These are phyloP conservation scores for Gonioctena quinquepunctata DNA, from an alignment of 1,140 invertebrate genomes.

Conservation along the genomic window DNA sequence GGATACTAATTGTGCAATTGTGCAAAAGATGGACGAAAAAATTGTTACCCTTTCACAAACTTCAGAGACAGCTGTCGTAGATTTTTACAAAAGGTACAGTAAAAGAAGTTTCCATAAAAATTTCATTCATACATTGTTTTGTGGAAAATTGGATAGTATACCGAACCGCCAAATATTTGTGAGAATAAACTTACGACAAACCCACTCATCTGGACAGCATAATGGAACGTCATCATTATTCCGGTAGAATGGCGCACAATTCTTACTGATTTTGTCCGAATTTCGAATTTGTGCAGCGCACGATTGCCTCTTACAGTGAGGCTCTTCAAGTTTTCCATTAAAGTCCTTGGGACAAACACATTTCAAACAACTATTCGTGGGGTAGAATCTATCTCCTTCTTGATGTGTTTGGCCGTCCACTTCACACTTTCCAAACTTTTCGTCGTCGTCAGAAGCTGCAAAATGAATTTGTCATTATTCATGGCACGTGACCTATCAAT, in stretches of 20 bases:
- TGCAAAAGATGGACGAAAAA: no score
- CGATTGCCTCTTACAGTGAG: constrained; percentile 28
- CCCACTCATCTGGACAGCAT: constrained; percentile 34
- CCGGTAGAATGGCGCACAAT: constrained; percentile 37
- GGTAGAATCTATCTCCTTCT: constrained; percentile 36
- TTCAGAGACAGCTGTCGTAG: no score
- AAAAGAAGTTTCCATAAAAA: no score
- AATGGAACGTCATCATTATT: constrained; percentile 2
- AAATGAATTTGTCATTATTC: no score
- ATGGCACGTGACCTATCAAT: no score
- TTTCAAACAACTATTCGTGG: constrained; percentile 32
- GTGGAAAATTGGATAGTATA: no score
- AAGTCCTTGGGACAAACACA: constrained; percentile 44
- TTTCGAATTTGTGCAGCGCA: constrained; percentile 30
- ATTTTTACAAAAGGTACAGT: no score
- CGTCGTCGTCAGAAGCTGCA: no score
- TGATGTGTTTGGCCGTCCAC: constrained; percentile 33
- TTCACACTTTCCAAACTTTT: constrained; percentile 27
- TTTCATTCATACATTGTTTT: no score
- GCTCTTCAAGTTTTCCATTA: constrained; percentile 32
- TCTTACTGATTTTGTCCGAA: constrained; percentile 23
- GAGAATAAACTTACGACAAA: constrained; percentile 40
- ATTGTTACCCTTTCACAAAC: no score
- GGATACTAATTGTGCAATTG: no score
- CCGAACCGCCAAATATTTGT: no score